Evolutionary conservation across 2,113 vertebrate species (phyloP).

Genomic region (Maccullochella peelii): DNA sequence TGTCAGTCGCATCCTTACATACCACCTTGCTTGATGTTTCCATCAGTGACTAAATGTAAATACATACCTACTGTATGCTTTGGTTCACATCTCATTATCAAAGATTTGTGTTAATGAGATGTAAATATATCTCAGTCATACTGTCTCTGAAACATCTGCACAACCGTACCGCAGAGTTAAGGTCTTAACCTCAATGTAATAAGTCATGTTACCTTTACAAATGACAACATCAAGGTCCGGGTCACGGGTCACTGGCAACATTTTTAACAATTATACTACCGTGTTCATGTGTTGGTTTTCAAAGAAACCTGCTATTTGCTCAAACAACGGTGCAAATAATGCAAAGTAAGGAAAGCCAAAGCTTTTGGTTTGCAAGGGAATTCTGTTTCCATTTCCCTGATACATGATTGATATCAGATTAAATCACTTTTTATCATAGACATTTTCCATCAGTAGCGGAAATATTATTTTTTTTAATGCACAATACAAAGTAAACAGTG

Average conservation of each 20-base stretch:
- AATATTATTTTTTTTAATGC: not conserved
- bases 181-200: not conserved
- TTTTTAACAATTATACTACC: not conserved
- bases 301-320: not conserved
- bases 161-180: not conserved
- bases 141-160: constrained; percentile 4
- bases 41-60: not conserved
- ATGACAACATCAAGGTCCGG: not conserved
- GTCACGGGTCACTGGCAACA: not conserved
- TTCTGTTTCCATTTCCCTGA: not conserved
- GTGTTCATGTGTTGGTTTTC: not conserved
- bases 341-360: not conserved
- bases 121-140: constrained; percentile 12
- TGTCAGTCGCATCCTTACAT: not conserved
- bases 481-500: not conserved
- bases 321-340: not conserved
- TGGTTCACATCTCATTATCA: not conserved
- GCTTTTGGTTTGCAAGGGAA: not conserved
- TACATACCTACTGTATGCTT: not conserved
- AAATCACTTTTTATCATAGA: not conserved
- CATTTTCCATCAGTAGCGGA: not conserved
- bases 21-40: not conserved
- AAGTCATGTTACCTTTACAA: not conserved
- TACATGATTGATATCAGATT: not conserved
- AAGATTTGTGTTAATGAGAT: constrained; percentile 20